A percentile compares a stretch with the other conserved stretches of the same genome.
Conservation (phyloP, 2,888 invertebrate species). For the Amblyjoppa proteus region DNA sequence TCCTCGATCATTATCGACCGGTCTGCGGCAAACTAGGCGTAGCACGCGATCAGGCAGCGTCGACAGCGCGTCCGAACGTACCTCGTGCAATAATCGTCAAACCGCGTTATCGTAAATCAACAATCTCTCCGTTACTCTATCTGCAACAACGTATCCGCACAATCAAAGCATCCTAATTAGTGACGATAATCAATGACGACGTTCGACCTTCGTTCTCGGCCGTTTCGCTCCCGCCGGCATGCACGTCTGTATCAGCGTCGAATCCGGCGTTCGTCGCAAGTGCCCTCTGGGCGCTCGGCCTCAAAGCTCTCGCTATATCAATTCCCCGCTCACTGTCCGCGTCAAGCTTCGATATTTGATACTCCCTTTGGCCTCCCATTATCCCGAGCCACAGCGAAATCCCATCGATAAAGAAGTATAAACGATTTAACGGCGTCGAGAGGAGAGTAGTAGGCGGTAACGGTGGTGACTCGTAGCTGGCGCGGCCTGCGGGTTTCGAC, state of each 20-base stretch:
- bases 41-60: constrained; percentile 16
- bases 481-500: constrained; percentile 50
- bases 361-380: constrained; percentile 53
- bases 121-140: not conserved
- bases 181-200: constrained; percentile 27
- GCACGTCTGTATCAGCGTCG: constrained; percentile 33
- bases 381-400: constrained; percentile 36
- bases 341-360: constrained; percentile 22
- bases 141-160: not conserved
- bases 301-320: not conserved
- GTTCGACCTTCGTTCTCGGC: constrained; percentile 31
- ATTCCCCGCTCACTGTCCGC: not conserved
- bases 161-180: constrained; percentile 43
- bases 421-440: constrained; percentile 45
- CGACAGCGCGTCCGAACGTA: not conserved
- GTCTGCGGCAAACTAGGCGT: constrained; percentile 31
- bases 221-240: constrained; percentile 23
- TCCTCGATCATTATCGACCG: constrained; percentile 32
- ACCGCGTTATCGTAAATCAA: constrained; percentile 7
- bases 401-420: constrained; percentile 63
- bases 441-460: constrained; percentile 23
- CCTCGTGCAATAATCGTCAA: constrained; percentile 14
- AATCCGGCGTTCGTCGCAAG: constrained; percentile 7
- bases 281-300: not conserved
- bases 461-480: constrained; percentile 30